Evolutionary conservation across 1,140 invertebrate genomes (phyloP), one percentile per base, ranked within the genome.

Genomic region (Micrasema minimum): DNA sequence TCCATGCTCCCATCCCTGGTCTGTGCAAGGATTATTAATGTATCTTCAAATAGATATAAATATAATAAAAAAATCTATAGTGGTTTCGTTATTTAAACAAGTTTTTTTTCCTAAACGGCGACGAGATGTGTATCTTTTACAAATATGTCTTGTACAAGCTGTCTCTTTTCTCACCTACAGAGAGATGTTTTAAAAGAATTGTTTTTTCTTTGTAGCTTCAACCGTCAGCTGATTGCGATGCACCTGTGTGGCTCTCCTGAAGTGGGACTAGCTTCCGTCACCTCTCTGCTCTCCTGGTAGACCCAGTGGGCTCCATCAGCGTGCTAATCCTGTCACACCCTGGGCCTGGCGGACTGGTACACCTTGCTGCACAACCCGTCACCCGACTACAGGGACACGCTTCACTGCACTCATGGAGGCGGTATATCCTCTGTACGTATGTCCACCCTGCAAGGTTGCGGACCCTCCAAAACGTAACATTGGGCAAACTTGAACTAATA

Each of bases 331-430:
- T 98, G 96, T 78, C 87, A 85, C 57, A 91, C 92, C 0, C 86
- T 88, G 37, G 88, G 89, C 16, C 81, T 98, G 4, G 91, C 94
- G 0, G 96, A 99, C 82, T 99, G 96, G 96, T 99, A 99, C 80
- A 97, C 96, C 0, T 80, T 98, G 66, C 85, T 98, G 18, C 93
- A 97, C 73, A 99, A 99, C 86, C 97, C 97, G 22, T 91, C 88
- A 75, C 94, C 96, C 6, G 93, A 97, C 80, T 98, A 97, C 84
- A 92, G 93, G 75, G 87, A 90, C 59, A 92, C 90, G 61, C 81
- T 99, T 16, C 90, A 97, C 82, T 99, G 97, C 82, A 97, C 96
- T 0, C 95, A 98, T 79, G 78, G 97, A 99, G 85, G 94, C 96
- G 48, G 96, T 98, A 0, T 99, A 97, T 87, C 97, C 97, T 59